Evolutionary conservation across 1,140 invertebrate genomes (phyloP).

Genomic region (Notospermus geniculatus): DNA sequence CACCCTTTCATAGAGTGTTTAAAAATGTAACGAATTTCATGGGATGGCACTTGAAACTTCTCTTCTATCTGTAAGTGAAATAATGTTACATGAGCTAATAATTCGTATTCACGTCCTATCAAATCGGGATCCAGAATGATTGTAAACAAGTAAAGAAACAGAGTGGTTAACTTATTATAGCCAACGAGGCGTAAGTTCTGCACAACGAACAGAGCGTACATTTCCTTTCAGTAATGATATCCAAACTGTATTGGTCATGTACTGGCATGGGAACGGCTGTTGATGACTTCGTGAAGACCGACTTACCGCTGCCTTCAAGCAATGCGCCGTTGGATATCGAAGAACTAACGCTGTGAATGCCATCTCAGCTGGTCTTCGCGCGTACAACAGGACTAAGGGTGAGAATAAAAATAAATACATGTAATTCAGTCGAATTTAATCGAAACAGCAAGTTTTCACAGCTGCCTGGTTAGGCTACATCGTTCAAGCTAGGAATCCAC

Average conservation of each 20-base stretch:
- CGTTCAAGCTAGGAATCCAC: too few relatives aligned
- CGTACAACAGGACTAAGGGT: conserved; percentile 8
- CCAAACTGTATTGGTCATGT: background rate
- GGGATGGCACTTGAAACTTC: background rate
- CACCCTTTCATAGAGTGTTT: background rate
- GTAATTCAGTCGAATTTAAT: too few relatives aligned
- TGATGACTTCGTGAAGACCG: too few relatives aligned
- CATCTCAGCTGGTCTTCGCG: background rate
- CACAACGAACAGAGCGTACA: background rate
- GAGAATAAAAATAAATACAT: background rate
- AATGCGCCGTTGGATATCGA: background rate
- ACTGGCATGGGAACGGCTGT: too few relatives aligned
- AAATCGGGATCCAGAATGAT: background rate
- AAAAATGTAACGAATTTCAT: background rate
- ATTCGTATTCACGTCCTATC: background rate
- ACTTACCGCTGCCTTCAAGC: conserved; percentile 9
- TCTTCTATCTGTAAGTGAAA: background rate
- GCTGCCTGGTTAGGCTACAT: background rate
- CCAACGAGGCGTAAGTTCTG: background rate
- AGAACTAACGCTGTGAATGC: conserved; percentile 1
- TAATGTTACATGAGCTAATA: background rate
- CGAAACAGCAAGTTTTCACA: background rate
- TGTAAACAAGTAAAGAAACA: background rate
- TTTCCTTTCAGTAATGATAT: background rate
- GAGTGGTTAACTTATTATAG: background rate